Base-by-base conservation (phyloP, 2,888 invertebrate genomes). In the Polydrusus pterygomalis region DNA sequence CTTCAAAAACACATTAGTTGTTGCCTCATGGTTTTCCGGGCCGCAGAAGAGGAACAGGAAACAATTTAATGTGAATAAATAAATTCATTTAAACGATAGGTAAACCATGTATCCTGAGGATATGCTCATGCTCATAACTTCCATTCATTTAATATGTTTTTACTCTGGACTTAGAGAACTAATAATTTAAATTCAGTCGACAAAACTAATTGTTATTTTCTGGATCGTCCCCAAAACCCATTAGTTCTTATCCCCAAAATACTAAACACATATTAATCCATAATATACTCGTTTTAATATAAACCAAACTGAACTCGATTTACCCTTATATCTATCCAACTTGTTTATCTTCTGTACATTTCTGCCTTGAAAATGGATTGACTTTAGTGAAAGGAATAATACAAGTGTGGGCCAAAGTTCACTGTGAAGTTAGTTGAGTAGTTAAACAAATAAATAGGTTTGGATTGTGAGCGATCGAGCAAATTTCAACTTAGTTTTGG, bases 361-460 rank as follows among this genome's bases (percentile, higher is more conserved):
- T 67, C 40, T 54, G 40, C 67, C 20, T 56, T 15, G 64, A 43
- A 71, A 71, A 64, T 65, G 71, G 64, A 71, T 71, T 71, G 64
- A 63, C 64, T 63, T 64, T 43, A 54, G 18, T 71, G 71, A 65
- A 64, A 64, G 56, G 64, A 71, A 65, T 51, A 63, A 49, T 54
- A 45, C 64, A 54, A 65, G 65, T 64, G 64, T 51, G 63, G 40
- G 34, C 17, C 47, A 69, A 67, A 67, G 67, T 67, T 67, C 67
- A 67, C 40, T 54, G 7, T 54, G 9, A 30, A 51, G 62, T 43
- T 45, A 15, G 64, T 43, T 20, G 56, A 71, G 71, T 43, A 38
- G 71, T 71, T 60, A 54, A 71, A 71, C 71, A 64, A 71, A 71
- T 71, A 71, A 71, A 71, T 71, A 71, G 63, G 34, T 64, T 71